Base-by-base conservation (phyloP, 2,113 vertebrate species). In the Phoenicopterus ruber region DNA sequence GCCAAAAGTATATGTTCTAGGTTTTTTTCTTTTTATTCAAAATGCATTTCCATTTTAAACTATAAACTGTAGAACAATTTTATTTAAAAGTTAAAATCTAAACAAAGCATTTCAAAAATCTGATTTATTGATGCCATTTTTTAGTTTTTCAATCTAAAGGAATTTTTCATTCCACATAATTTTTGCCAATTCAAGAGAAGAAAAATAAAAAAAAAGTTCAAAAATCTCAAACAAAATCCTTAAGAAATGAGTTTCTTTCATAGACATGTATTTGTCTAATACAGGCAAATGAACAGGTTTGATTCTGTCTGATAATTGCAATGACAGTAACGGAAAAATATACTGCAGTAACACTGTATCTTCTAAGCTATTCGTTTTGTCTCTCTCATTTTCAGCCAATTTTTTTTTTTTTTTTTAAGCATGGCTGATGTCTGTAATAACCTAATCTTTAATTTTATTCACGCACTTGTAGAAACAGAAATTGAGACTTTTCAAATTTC, bases 361-460 rank as follows among this genome's bases (percentile, higher is more conserved):
- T 67, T 86, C 71, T 82, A 67, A 58, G 36, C 17, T 82, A 84
- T 85, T 89, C 20, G 71, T 95, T 88, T 57, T 93, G 31, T 93
- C 55, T 89, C 76, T 62, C 92, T 95, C 49, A 66, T 90, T 94
- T 97, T 80, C 55, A 95, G 78, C 32, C 76, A 89, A 32, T 62
- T 67, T 78, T 28, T 8, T 47, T 86, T 77, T 50, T 77, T 59
- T n/a, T 66, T 47, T 4, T 13, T 67, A 38, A 77, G n/a, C 65
- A 66, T 57, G 69, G 78, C n/a, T 93, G 81, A 82, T n/a, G 20
- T n/a, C 81, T 88, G 31, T 70, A 78, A 91, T 91, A 96, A 89
- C 62, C 46, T 82, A 86, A 55, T 71, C 70, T 93, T 89, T 66
- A 77, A 87, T 96, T 95, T 88, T 62, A 69, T 90, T 87, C 62